Evolutionary conservation across 2,888 invertebrate species (phyloP).

Genomic region (Lepidochrysops patricia): DNA sequence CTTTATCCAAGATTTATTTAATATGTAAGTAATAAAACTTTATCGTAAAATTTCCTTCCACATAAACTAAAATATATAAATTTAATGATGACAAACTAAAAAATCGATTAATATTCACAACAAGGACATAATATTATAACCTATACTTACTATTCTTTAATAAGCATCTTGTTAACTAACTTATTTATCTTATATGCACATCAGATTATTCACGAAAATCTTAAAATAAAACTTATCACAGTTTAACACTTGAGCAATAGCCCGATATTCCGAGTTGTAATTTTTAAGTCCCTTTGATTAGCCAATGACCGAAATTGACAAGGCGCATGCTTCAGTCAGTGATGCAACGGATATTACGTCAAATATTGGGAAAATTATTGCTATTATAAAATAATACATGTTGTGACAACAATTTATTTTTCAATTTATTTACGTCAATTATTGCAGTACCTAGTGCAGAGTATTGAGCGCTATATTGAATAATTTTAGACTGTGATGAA

Average conservation of each 20-base stretch:
- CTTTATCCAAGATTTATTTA: not conserved
- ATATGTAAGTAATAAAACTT: not conserved
- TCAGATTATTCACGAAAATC: constrained; percentile 71
- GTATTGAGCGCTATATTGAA: no score
- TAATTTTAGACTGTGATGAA: no score
- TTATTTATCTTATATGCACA: constrained; percentile 66
- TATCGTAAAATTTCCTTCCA: not conserved
- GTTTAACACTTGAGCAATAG: constrained; percentile 67
- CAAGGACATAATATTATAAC: constrained; percentile 50
- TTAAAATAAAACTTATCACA: constrained; percentile 62
- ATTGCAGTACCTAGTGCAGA: no score
- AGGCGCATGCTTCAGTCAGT: constrained; percentile 74
- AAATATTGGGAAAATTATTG: constrained; percentile 27
- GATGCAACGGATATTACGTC: constrained; percentile 79
- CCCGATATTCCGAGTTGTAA: constrained; percentile 59
- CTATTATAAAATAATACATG: not conserved
- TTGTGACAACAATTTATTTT: no score
- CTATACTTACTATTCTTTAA: constrained; percentile 82
- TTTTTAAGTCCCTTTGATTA: constrained; percentile 65
- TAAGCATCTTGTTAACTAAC: constrained; percentile 76
- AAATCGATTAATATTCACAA: constrained; percentile 65
- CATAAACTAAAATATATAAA: not conserved
- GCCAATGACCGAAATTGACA: constrained; percentile 67
- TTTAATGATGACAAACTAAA: constrained; percentile 34
- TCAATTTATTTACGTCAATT: no score